Evolutionary conservation across 2,797 vertebrate species (phyloP), one percentile per base, ranked within the genome.

Genomic region (Antennarius maculatus): DNA sequence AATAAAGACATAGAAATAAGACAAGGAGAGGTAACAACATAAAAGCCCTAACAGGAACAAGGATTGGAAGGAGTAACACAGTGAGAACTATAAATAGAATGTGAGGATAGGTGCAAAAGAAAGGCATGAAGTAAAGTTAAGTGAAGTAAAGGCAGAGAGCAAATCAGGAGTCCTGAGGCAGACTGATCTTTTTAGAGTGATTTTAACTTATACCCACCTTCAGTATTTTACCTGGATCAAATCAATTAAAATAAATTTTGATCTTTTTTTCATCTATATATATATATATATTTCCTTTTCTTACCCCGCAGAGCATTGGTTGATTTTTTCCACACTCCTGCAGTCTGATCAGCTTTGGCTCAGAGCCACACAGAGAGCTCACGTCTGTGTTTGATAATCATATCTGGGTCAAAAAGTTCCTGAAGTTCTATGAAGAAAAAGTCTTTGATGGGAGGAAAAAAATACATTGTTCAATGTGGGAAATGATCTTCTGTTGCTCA

Each of bases 291-390:
- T 23, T 23, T 23, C 23, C 2, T 79, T 73, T 84, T 73, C 79
- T 79, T 74, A 62, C 55, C 0, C 63, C 0, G 47, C 64, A 27
- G 69, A 52, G 60, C 60, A 59, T 9, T 76, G 69, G 80, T 79
- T 77, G 68, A 83, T 73, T 85, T 58, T 0, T 23, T 23, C 23
- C 23, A 23, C 23, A 23, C 23, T 2, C 23, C 23, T 23, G 23
- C 23, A 23, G 23, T 23, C 23, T 23, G 78, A 77, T 74, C 46
- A 71, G 63, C 67, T 61, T 28, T 3, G 3, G 66, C 54, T 39
- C 37, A 46, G 56, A 66, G 53, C 0, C 34, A 54, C 57, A 27
- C 41, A 23, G 23, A 23, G 2, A 0, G 28, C 41, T 55, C 52
- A 64, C 46, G 27, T 43, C 43, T 12, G 23, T 11, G 13, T 47